These are phyloP conservation scores for Netelia virgata DNA, from an alignment of 2,888 invertebrate genomes.

Conservation along the genomic window DNA sequence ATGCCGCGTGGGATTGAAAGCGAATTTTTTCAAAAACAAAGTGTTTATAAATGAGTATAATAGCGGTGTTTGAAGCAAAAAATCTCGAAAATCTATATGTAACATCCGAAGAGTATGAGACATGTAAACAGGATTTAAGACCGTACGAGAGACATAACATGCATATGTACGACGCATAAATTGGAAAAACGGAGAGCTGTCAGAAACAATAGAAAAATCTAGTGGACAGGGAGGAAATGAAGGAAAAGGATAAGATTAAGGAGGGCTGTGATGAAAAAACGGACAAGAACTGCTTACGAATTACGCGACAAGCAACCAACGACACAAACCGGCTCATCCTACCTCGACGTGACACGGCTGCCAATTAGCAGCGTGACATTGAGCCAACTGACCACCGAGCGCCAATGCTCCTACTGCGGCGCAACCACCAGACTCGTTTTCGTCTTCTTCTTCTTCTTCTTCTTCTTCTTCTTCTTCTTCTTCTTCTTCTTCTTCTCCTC, in stretches of 20 bases:
- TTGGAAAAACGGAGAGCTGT: background rate
- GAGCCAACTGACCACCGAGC: slow-evolving; percentile 83
- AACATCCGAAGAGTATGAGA: no score
- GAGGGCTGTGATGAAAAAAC: slow-evolving; percentile 45
- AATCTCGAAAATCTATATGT: no score
- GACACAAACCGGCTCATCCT: slow-evolving; percentile 82
- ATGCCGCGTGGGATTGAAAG: no score
- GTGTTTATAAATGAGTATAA: no score
- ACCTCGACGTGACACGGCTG: slow-evolving; percentile 83
- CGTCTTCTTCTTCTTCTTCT: slow-evolving; percentile 55
- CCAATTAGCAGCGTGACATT: slow-evolving; percentile 84
- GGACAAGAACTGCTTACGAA: slow-evolving; percentile 83
- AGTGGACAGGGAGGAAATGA: slow-evolving; percentile 26
- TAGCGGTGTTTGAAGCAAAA: no score
- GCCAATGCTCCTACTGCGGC: slow-evolving; percentile 65
- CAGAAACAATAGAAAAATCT: background rate
- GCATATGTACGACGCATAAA: background rate
- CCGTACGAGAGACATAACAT: no score
- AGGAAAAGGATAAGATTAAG: slow-evolving; percentile 29
- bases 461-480: slow-evolving; percentile 48
- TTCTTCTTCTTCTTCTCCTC: slow-evolving; percentile 65
- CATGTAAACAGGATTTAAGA: no score
- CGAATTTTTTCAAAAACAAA: no score
- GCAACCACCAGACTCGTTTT: slow-evolving; percentile 71
- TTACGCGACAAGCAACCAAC: slow-evolving; percentile 82